Evolutionary conservation across 2,797 vertebrate genomes (phyloP).

Genomic region (Lepilemur septentrionalis): DNA sequence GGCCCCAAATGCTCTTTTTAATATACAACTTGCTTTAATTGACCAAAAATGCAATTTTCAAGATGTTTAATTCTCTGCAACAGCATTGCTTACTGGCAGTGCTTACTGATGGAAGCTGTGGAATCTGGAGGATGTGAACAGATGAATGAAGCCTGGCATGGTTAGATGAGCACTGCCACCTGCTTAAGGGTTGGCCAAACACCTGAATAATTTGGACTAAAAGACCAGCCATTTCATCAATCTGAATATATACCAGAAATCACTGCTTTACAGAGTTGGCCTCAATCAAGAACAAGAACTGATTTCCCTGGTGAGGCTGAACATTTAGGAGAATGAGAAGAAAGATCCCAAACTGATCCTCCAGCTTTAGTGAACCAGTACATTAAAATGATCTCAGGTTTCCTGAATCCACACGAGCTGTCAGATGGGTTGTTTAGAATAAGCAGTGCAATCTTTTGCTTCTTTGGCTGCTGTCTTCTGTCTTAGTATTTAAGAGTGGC

Average conservation of each 20-base stretch:
- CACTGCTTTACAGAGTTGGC: neutral
- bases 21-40: neutral
- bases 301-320: neutral
- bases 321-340: neutral
- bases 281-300: neutral
- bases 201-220: neutral
- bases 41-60: slow-evolving; percentile 46
- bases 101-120: neutral
- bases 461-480: neutral
- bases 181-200: neutral
- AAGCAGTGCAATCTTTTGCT: neutral
- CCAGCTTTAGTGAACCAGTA: too few relatives aligned
- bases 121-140: neutral
- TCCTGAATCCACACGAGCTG: neutral
- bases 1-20: neutral
- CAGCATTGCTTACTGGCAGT: neutral
- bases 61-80: neutral
- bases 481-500: neutral
- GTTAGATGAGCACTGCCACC: neutral
- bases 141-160: neutral
- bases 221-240: neutral
- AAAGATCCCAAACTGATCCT: neutral
- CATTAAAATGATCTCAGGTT: neutral
- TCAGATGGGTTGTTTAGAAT: neutral
- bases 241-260: neutral